A percentile compares a stretch with the other conserved stretches of the same genome.
Evolutionary conservation across 2,113 vertebrate genomes (phyloP).

Genomic region (Oostethus manadensis): DNA sequence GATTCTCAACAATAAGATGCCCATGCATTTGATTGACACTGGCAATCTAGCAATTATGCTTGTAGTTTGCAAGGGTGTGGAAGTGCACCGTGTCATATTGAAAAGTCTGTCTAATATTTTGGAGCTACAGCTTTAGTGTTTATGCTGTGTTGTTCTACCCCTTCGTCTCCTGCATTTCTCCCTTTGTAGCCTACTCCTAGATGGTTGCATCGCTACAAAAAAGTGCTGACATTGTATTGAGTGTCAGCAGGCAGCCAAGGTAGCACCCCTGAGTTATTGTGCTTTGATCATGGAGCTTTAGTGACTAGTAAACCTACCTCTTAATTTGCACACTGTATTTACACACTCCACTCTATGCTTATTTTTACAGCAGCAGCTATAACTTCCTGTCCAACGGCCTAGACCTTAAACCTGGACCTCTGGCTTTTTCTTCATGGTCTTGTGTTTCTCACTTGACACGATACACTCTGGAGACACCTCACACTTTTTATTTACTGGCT

Average conservation of each 20-base stretch:
- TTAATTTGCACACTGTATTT: constrained; percentile 13
- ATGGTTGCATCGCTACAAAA: constrained; percentile 30
- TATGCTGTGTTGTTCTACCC: constrained; percentile 9
- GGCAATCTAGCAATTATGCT: no score
- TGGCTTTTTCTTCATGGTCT: background rate
- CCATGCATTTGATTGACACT: no score
- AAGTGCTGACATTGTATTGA: constrained; percentile 38
- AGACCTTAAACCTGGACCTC: background rate
- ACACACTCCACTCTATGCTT: background rate
- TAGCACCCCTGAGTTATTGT: constrained; percentile 12
- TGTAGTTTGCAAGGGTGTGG: no score
- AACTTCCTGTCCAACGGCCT: background rate
- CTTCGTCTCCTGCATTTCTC: constrained; percentile 1
- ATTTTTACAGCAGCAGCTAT: background rate
- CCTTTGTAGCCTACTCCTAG: constrained; percentile 37
- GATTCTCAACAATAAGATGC: no score
- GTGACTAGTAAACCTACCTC: background rate
- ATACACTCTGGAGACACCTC: no score
- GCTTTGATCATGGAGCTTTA: background rate
- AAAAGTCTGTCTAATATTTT: no score
- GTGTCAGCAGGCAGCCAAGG: constrained; percentile 25
- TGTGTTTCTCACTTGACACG: background rate
- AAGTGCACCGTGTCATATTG: no score
- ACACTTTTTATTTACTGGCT: background rate
- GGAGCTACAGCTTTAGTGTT: no score